Conservation (phyloP, 2,797 vertebrate genomes). For the Melopsittacus undulatus region DNA sequence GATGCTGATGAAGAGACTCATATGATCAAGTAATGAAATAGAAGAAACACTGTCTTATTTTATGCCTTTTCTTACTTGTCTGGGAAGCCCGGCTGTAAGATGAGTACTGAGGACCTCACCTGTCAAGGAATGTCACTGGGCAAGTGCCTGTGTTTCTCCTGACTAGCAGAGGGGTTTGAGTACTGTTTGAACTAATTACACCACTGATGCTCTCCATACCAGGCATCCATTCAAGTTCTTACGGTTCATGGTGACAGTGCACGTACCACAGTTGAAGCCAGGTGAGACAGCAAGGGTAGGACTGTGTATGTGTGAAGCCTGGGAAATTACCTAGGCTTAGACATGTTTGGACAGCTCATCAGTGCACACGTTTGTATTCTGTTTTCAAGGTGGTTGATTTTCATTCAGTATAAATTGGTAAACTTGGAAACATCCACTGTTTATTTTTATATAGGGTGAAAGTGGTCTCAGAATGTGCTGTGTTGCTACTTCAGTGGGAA, state of each 20-base stretch:
- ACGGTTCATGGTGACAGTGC: background rate
- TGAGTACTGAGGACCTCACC: background rate
- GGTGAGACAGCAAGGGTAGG: background rate
- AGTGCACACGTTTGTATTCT: background rate
- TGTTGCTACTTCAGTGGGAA: background rate
- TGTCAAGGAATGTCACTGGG: background rate
- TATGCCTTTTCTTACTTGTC: constrained; percentile 5
- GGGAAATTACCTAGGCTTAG: background rate
- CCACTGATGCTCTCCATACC: background rate
- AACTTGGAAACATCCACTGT: background rate
- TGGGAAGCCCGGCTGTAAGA: background rate
- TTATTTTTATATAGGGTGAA: background rate
- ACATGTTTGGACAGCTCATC: background rate
- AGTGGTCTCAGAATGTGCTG: background rate
- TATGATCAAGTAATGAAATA: constrained; percentile 75
- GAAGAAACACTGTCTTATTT: background rate
- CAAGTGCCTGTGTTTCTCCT: background rate
- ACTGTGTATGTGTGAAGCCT: background rate
- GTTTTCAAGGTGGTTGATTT: background rate
- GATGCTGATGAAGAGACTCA: constrained; percentile 78
- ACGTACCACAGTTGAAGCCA: background rate
- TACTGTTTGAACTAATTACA: background rate
- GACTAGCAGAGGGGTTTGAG: background rate
- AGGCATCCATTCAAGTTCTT: background rate
- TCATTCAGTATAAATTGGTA: background rate